These are phyloP conservation scores for Drosophila novamexicana DNA, from an alignment of 1,140 invertebrate genomes.

Conservation along the genomic window DNA sequence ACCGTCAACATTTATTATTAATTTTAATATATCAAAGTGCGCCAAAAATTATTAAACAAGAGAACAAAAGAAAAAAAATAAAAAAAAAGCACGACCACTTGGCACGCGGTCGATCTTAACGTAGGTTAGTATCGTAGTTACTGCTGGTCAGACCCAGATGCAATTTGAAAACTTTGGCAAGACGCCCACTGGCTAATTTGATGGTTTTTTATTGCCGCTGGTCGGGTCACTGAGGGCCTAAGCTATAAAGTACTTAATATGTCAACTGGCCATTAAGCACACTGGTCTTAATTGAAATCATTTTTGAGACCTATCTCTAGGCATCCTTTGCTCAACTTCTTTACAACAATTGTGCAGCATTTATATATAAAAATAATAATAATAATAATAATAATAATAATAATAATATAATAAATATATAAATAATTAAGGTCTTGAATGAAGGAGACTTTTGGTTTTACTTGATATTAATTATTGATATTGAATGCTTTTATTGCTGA, in stretches of 20 bases:
- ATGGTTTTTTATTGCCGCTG: constrained; percentile 22
- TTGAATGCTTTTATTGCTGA: no score
- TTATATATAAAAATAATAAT: no score
- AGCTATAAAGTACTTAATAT: constrained; percentile 32
- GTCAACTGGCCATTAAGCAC: constrained; percentile 17
- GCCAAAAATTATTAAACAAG: constrained; percentile 22
- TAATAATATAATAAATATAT: no score
- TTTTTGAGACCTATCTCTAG: no score
- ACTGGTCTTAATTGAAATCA: neutral
- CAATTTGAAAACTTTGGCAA: constrained; percentile 39
- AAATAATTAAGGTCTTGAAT: no score
- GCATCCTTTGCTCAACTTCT: no score
- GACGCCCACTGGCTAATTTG: constrained; percentile 49
- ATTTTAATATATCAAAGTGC: constrained; percentile 80
- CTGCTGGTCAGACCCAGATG: neutral
- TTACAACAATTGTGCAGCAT: no score
- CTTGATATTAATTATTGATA: no score
- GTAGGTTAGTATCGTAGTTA: neutral
- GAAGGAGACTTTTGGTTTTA: no score
- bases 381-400: no score
- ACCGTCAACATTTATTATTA: constrained; percentile 75
- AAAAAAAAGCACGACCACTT: constrained; percentile 27
- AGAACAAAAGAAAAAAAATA: constrained; percentile 10
- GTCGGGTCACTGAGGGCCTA: neutral
- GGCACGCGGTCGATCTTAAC: constrained; percentile 35